phyloP scores from a whole-genome alignment of 2,797 vertebrate genomes.

The Taeniopygia guttata region DNA sequence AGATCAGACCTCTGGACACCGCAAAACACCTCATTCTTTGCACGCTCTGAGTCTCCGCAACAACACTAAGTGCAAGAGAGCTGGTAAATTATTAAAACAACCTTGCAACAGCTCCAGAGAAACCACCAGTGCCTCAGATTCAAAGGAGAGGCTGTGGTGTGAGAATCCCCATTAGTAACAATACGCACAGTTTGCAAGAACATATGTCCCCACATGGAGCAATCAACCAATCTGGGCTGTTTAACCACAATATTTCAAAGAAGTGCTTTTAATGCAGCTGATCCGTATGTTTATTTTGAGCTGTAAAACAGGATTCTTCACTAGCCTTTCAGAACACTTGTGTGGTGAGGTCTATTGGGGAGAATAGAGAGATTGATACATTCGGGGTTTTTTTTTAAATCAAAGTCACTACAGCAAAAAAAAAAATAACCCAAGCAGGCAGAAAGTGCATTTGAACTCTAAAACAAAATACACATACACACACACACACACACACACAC shows the following conservation, averaged over 20 bases:
- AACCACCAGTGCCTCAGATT: slow-evolving; percentile 50
- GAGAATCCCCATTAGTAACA: slow-evolving; percentile 69
- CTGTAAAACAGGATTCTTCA: slow-evolving; percentile 16
- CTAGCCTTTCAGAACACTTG: slow-evolving; percentile 16
- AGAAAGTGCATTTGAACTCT: not conserved
- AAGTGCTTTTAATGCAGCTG: slow-evolving; percentile 50
- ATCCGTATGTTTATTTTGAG: slow-evolving; percentile 54
- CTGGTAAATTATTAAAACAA: slow-evolving; percentile 66
- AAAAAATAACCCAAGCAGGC: not conserved
- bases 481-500: no score
- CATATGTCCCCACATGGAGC: slow-evolving; percentile 56
- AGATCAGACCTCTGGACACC: slow-evolving; percentile 24
- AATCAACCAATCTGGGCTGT: slow-evolving; percentile 65
- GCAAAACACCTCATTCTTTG: slow-evolving; percentile 1
- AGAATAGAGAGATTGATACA: not conserved
- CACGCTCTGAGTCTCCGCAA: slow-evolving; percentile 22
- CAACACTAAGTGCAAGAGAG: slow-evolving; percentile 48
- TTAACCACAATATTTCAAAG: slow-evolving; percentile 61
- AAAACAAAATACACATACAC: not conserved
- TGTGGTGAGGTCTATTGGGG: not conserved
- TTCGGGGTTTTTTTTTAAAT: not conserved
- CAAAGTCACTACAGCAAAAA: not conserved
- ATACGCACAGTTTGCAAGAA: slow-evolving; percentile 65
- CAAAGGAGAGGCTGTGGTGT: slow-evolving; percentile 56
- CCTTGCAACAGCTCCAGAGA: slow-evolving; percentile 57